Percentiles rank a stretch among this genome's conserved stretches.
These are phyloP conservation scores for Menura novaehollandiae DNA, from an alignment of 2,113 vertebrate species.

Conservation along the genomic window DNA sequence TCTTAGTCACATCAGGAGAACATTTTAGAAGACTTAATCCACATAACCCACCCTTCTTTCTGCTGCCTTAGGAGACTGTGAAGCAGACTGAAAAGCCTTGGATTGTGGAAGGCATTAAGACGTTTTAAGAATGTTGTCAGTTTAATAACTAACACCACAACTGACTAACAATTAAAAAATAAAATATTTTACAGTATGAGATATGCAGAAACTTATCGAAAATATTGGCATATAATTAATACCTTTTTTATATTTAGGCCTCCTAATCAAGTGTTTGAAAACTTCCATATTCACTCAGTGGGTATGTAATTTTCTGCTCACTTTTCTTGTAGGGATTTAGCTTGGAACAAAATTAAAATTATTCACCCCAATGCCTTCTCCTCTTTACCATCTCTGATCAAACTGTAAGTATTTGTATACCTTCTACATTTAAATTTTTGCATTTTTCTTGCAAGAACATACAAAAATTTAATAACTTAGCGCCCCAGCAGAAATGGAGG, in stretches of 20 bases:
- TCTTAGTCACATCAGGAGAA: background rate
- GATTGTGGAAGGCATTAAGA: background rate
- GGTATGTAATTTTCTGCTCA: slow-evolving; percentile 27
- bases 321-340: slow-evolving; percentile 81
- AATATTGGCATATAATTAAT: slow-evolving; percentile 3
- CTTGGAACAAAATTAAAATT: slow-evolving; percentile 84
- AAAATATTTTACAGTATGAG: background rate
- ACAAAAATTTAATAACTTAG: background rate
- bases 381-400: slow-evolving; percentile 84
- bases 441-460: background rate
- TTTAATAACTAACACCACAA: background rate
- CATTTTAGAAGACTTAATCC: background rate
- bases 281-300: slow-evolving; percentile 5
- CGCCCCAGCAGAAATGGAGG: background rate
- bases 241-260: slow-evolving; percentile 27
- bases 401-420: slow-evolving; percentile 84
- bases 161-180: background rate
- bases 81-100: background rate
- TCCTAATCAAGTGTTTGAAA: slow-evolving; percentile 41
- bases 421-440: background rate
- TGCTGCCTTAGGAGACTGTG: background rate
- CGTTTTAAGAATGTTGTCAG: background rate
- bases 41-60: background rate
- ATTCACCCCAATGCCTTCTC: slow-evolving; percentile 85
- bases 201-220: background rate